These are phyloP conservation scores for Actinia equina DNA, from an alignment of 64 coral and sea anemone species.

Conservation along the genomic window DNA sequence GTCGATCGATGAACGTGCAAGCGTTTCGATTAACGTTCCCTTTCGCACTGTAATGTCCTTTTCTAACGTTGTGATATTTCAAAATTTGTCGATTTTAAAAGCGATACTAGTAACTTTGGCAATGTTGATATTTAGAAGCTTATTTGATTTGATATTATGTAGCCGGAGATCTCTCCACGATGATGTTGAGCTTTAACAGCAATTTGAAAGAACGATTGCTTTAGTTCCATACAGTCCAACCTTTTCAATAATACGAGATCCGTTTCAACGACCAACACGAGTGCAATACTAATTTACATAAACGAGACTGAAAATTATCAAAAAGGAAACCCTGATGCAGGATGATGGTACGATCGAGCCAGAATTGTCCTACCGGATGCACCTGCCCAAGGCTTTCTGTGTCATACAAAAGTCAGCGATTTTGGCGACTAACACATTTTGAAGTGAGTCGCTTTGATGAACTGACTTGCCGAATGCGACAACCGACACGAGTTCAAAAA, in stretches of 20 bases:
- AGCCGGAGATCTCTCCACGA: not conserved
- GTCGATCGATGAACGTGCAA: not conserved
- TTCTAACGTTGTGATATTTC: not conserved
- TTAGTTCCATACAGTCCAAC: not conserved
- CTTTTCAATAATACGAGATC: not conserved
- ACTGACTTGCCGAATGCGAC: not conserved
- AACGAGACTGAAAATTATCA: conserved; percentile 17
- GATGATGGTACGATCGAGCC: not conserved
- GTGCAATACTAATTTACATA: conserved; percentile 7
- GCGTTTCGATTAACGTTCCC: not conserved
- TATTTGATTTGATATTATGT: not conserved
- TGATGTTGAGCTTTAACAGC: not conserved
- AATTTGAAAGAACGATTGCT: not conserved
- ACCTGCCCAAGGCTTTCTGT: not conserved
- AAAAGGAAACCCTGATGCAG: not conserved
- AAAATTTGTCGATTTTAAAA: not conserved
- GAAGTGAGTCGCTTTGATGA: not conserved
- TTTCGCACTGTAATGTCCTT: not conserved
- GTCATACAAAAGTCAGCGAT: not conserved
- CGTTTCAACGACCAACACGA: not conserved
- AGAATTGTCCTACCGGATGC: conserved; percentile 11
- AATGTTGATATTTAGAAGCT: not conserved
- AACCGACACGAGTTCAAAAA: not conserved
- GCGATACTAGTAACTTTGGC: not conserved
- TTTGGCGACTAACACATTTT: not conserved